Base-by-base conservation (phyloP, 2,797 vertebrate species). In the Squalus acanthias region DNA sequence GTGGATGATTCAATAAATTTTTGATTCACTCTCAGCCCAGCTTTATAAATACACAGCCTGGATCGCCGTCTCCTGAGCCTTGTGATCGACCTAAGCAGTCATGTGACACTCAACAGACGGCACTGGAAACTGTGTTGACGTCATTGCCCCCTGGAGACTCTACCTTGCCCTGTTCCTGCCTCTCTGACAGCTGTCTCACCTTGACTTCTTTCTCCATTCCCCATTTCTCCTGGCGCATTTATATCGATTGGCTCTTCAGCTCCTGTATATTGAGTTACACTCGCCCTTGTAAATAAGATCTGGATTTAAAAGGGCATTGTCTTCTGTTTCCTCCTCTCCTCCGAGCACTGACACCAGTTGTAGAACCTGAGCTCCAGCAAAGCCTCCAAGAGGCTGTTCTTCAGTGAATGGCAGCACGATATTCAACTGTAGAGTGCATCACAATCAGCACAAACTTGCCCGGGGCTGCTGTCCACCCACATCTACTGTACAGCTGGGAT, bases 71-170 rank as follows among this genome's bases (percentile, higher is more conserved):
- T 67, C 91, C 22, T 8, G 6, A 29, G 91, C 17, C 69, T 69
- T 93, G 20, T 67, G n/a, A 93, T 93, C 22, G 91, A 93, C 17
- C 88, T 93, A 17, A 46, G 65, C 91, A 67, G 7, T 93, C 91
- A 93, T n/a, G 65, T 69, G 91, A 93, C 91, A 24, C 91, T 46
- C 65, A 93, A 69, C 91, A 93, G 91, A 24, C 91, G n/a, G 91
- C 91, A 46, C 0, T 93, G 91, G 65, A 93, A 93, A 93, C 91
- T 69, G 65, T n/a, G 0, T 93, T 93, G 91, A 93, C 91, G 91
- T 93, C 91, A 93, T 2, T 10, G 65, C 20, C n/a, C 65, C 91
- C 65, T n/a, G 50, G 91, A 69, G 91, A 93, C 20, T 69, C 8
- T 26, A 69, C 91, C n/a, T 60, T 63, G 26, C 57, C 13, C 65